Evolutionary conservation across 2,888 invertebrate species (phyloP), one percentile per base, ranked within the genome.

Genomic region (Polydrusus pterygomalis): DNA sequence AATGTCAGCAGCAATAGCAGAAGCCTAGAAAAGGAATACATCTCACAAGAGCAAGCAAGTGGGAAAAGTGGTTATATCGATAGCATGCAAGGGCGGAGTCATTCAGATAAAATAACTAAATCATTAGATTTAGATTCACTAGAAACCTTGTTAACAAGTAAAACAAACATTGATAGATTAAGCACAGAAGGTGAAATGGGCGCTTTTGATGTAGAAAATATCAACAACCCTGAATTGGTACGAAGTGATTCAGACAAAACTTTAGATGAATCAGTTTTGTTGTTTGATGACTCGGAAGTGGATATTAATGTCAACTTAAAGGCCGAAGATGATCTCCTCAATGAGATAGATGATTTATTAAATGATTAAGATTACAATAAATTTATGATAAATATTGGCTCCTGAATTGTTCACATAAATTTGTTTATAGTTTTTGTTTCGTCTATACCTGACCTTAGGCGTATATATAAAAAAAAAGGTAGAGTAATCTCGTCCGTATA

Each of bases 291-390:
- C 43, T 86, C 86, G 38, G 86, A 86, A 58, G 84, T 84, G 43
- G 85, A 80, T 69, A 75, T 80, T 8, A 82, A 82, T 70, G 83
- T 85, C 49, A 82, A 80, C 80, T 78, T 84, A 20, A 84, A 84
- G 78, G 84, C 83, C 2, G 87, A 87, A 80, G 87, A 88, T 63
- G 87, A 87, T 76, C 84, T 88, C 71, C 82, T 88, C 74, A 86
- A 87, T 78, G 87, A 88, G 78, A 87, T 88, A 68, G 88, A 88
- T 80, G 84, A 85, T 74, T 84, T 88, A 74, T 83, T 88, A 69
- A 85, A 86, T 79, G 85, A 86, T 69, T 86, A 25, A 20, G 0
- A 18, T 20, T 17, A 54, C 8, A 68, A 6, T 45, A 45, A 9
- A 17, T 18, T 20, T 18, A 10, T 25, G 25, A 2, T 40, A 40